These are phyloP conservation scores for Lordiphosa andalusiaca DNA, from an alignment of 2,888 invertebrate species.

Conservation along the genomic window DNA sequence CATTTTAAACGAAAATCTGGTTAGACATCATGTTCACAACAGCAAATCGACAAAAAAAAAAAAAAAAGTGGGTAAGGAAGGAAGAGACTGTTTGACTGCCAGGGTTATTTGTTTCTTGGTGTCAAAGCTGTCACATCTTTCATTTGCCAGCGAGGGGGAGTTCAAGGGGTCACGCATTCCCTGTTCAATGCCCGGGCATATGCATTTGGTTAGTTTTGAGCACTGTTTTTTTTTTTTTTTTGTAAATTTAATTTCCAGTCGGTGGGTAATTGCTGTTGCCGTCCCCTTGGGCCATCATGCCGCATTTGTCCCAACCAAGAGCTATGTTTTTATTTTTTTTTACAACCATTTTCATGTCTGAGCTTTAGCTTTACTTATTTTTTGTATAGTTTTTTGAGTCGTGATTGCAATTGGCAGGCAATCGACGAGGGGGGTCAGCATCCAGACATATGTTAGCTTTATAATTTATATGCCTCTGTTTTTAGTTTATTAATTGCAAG, in stretches of 20 bases:
- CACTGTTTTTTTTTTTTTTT: slow-evolving; percentile 40
- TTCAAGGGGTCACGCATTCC: slow-evolving; percentile 67
- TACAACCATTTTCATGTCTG: slow-evolving; percentile 31
- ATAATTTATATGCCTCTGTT: slow-evolving; percentile 61
- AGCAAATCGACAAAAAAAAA: too few relatives aligned
- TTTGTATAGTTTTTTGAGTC: slow-evolving; percentile 40
- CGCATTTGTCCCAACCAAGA: slow-evolving; percentile 69
- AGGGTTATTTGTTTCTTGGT: slow-evolving; percentile 70
- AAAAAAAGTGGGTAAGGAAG: background rate
- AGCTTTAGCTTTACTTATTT: slow-evolving; percentile 7
- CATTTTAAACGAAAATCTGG: slow-evolving; percentile 57
- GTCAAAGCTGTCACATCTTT: slow-evolving; percentile 76
- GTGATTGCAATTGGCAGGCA: slow-evolving; percentile 72
- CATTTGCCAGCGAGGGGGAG: slow-evolving; percentile 46
- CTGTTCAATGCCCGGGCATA: slow-evolving; percentile 23
- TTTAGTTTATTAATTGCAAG: slow-evolving; percentile 69
- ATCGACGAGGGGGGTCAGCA: slow-evolving; percentile 7
- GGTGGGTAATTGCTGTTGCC: slow-evolving; percentile 62
- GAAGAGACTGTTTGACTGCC: slow-evolving; percentile 29
- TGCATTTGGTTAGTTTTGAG: too few relatives aligned
- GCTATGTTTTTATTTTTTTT: slow-evolving; percentile 14
- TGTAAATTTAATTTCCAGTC: slow-evolving; percentile 29
- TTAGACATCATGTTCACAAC: slow-evolving; percentile 46
- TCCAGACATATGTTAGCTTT: slow-evolving; percentile 65
- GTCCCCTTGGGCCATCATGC: slow-evolving; percentile 73